Evolutionary conservation across 1,140 invertebrate genomes (phyloP), one percentile per base, ranked within the genome.

Genomic region (Drosophila murphyi): DNA sequence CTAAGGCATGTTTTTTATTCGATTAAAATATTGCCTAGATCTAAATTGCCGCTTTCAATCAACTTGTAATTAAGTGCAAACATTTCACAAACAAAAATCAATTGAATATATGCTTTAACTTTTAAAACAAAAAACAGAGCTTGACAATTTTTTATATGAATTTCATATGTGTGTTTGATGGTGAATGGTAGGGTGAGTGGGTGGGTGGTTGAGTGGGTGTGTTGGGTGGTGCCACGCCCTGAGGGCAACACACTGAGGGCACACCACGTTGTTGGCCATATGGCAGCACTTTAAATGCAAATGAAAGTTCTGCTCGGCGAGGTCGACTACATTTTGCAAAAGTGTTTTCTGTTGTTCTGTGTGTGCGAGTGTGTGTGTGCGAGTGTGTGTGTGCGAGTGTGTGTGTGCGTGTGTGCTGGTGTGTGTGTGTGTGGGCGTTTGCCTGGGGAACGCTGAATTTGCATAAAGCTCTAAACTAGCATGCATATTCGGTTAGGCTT

Each of bases 201-300:
- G 20, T 29, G 47, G n/a, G 47, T 20, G 12, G 3, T 10, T 10
- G 37, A n/a, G 29, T 52, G 51, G 20, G 31, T 39, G 37, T 20
- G 29, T 5, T 7, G 45, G 34, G 5, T 43, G 20, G 4, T 57
- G 56, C 59, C 72, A 78, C 76, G 67, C 72, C 61, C 47, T 31
- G 31, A 43, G 20, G 70, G 70, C 63, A 61, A 78, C 76, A 61
- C 72, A 56, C 47, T 31, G 31, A 43, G 20, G 70, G 70, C 63
- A 69, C 57, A 69, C 55, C 67, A 73, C 51, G 39, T 79, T 87
- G 72, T 71, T 65, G 80, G 76, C 83, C 83, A 88, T 81, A 83
- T 88, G 85, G 85, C 85, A 89, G 69, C 85, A 88, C 85, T 88
- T 88, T 89, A 89, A 89, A 88, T 88, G 85, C 80, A 88, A 88